Evolutionary conservation across 2,888 invertebrate genomes (phyloP), one percentile per base, ranked within the genome.

Genomic region (Agrilus cyanescens): DNA sequence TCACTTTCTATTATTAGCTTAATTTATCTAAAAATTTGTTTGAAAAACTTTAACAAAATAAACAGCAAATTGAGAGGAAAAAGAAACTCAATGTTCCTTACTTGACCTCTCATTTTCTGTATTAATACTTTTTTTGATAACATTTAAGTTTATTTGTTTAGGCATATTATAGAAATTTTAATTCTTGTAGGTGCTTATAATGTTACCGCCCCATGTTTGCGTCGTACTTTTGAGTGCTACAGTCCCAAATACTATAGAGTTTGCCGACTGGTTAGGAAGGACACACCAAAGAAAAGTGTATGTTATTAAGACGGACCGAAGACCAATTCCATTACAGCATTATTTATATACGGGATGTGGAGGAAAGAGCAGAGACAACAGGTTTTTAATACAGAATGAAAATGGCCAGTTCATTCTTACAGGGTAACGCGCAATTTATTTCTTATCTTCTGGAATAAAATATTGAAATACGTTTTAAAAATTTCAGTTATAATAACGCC

Each of bases 191-290:
- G 41, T 93, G 1, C 72, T 98, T 4, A 99, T 98, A 55, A 76
- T 99, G 61, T 68, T 98, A 40, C 97, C 98, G 0, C 79, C 85
- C 5, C 91, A 93, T 63, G 94, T 98, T 6, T 89, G 84, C 54
- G 93, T 99, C 47, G 93, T 99, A 25, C 85, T 98, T 80, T 69
- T 99, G 34, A 95, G 94, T 61, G 98, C 98, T 1, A 99, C 98
- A 0, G 97, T 97, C 16, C 97, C 97, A 0, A 99, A 99, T 65
- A 87, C 93, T 0, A 71, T 91, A 47, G 89, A 96, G 65, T 91
- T 98, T 68, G 98, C 98, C 0, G 82, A 88, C 61, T 91, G 91
- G 91, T 83, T 91, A 25, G 90, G 90, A 0, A 76, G 80, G 50
- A 89, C 85, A 1, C 88, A 89, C 66, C 82, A 85, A 56, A 77